Evolutionary conservation across 2,113 vertebrate genomes (phyloP).

Genomic region (Rostratula benghalensis): DNA sequence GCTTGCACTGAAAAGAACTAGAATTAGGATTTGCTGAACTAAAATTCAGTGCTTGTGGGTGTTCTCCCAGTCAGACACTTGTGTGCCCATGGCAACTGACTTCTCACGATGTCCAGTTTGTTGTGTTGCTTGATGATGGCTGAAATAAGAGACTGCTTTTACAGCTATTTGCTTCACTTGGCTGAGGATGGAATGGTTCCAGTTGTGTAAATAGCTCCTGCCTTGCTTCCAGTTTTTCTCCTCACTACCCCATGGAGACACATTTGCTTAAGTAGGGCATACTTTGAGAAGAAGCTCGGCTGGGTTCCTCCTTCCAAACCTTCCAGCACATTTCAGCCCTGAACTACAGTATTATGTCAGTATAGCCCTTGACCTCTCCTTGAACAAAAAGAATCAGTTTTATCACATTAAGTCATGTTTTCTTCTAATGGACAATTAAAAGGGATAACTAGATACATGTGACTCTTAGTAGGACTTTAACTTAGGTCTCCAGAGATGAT

Average conservation of each 20-base stretch:
- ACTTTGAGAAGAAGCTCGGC: conserved; percentile 38
- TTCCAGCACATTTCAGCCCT: neutral
- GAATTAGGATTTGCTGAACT: neutral
- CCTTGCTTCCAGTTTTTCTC: conserved; percentile 51
- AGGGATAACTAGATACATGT: neutral
- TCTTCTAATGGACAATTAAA: conserved; percentile 40
- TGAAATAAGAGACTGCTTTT: conserved; percentile 64
- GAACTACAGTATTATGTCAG: neutral
- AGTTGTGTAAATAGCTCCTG: conserved; percentile 76
- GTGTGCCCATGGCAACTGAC: conserved; percentile 45
- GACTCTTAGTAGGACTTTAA: neutral
- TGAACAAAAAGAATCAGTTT: neutral
- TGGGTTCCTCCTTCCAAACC: neutral
- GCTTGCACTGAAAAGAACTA: neutral
- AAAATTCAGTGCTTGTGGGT: neutral
- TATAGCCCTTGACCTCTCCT: neutral
- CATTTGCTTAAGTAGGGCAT: conserved; percentile 56
- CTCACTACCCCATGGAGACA: conserved; percentile 57
- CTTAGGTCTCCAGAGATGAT: neutral
- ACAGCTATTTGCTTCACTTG: conserved; percentile 61
- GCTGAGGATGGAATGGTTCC: conserved; percentile 70
- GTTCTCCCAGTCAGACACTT: neutral
- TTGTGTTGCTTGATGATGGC: conserved; percentile 66
- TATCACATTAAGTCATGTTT: neutral
- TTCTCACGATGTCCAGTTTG: conserved; percentile 59